phyloP scores from a whole-genome alignment of 2,888 invertebrate species.

The Saturnia japonica region DNA sequence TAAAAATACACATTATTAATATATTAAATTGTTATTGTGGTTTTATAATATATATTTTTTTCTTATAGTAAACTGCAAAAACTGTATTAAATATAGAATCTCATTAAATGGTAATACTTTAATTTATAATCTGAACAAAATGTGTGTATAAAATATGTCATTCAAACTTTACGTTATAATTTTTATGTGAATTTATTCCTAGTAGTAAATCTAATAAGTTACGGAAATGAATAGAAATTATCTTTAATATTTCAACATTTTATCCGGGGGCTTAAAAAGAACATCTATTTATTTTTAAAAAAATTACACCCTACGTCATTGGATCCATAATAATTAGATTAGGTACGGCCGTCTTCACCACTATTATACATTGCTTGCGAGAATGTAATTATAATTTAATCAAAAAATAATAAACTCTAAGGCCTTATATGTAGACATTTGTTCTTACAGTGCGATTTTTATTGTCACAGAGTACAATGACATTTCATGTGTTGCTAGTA shows the following conservation, averaged over 20 bases:
- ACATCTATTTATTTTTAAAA: background rate
- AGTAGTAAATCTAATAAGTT: background rate
- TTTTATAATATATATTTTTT: background rate
- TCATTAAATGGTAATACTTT: background rate
- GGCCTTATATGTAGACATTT: background rate
- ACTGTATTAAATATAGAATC: constrained; percentile 5
- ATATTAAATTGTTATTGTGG: background rate
- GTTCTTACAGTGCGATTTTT: too few species aligned
- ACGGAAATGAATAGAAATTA: background rate
- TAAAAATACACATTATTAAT: background rate
- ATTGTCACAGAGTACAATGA: too few species aligned
- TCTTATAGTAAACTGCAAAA: background rate
- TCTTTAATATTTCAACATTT: background rate
- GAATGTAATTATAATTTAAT: background rate
- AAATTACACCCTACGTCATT: background rate
- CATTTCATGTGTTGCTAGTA: too few species aligned
- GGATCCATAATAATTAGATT: background rate
- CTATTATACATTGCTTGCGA: background rate
- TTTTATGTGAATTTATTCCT: background rate
- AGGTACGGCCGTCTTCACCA: background rate
- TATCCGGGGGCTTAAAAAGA: too few species aligned
- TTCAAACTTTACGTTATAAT: background rate
- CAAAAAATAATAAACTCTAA: background rate
- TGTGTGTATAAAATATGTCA: background rate
- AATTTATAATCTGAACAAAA: background rate